Base-by-base conservation (phyloP, 2,797 vertebrate genomes). In the Microctenopoma steveboyesi region DNA sequence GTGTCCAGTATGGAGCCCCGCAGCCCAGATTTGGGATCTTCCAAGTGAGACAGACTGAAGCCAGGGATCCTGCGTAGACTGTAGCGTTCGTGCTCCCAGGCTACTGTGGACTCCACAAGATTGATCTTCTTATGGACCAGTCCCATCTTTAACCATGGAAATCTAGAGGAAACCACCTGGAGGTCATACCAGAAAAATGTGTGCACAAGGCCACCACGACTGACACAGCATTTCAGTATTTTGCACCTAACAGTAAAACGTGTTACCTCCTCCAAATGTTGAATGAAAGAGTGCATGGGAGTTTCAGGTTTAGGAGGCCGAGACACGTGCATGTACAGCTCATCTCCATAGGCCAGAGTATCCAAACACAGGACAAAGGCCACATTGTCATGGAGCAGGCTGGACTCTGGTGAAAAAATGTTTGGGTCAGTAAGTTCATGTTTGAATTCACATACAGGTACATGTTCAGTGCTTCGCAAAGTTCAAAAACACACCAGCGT, bases 81-180 rank as follows among this genome's bases (percentile, higher is more conserved):
- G 72, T 93, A 95, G 51, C 92, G 93, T 81, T 95, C 94, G 0
- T 95, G 95, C 64, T 95, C 94, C 95, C 95, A 95, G 13, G 92
- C 83, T 11, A 95, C 81, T 0, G 90, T 82, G 12, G 92, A 88
- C 58, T 95, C 94, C 45, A 91, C 93, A 11, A 95, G 88, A 80
- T 95, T 94, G 81, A 95, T 95, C 81, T 95, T 95, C 79, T 95
- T 95, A 72, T 95, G 95, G 49, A 95, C 75, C 69, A 93, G 56
- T 28, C 90, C 90, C 47, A 93, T 65, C 57, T 79, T 93, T 50
- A 95, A 90, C 90, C 90, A 93, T n/a, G 92, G 85, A 69, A 95
- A 95, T 48, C 91, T 91, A 43, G 88, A 92, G 25, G 86, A 92
- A 16, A 91, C 87, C 49, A 95, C 92, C 95, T 95, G 45, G 11